A percentile compares a stretch with the other conserved stretches of the same genome.
phyloP scores from a whole-genome alignment of 2,113 vertebrate genomes.

The Anser cygnoides region DNA sequence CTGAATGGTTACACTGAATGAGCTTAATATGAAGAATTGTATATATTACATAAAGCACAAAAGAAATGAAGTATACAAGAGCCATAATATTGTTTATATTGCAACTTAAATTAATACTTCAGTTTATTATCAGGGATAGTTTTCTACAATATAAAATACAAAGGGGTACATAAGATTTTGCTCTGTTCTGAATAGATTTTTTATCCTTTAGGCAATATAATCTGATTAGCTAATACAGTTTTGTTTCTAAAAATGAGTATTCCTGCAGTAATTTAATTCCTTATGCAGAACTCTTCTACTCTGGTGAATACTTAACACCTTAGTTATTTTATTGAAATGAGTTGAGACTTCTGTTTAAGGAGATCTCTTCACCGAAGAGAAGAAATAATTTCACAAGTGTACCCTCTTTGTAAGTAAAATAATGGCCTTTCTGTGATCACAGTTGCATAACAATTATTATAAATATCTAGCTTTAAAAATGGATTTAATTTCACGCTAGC shows the following conservation, averaged over 20 bases:
- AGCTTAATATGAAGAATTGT: conserved; percentile 45
- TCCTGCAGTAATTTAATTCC: background rate
- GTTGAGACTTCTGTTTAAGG: background rate
- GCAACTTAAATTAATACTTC: conserved; percentile 24
- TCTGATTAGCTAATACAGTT: background rate
- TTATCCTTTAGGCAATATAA: background rate
- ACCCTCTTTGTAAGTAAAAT: background rate
- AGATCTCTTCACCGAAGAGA: background rate
- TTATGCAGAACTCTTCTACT: background rate
- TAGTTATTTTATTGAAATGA: background rate
- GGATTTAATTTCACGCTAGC: background rate
- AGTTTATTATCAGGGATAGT: background rate
- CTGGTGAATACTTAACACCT: background rate
- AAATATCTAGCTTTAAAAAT: background rate
- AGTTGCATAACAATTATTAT: background rate
- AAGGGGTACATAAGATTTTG: background rate
- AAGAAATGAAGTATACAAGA: conserved; percentile 29
- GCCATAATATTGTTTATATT: background rate
- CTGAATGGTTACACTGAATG: conserved; percentile 32
- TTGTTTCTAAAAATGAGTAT: background rate
- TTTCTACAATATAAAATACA: background rate
- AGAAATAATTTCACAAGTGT: background rate
- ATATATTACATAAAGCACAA: background rate
- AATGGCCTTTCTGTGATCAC: background rate
- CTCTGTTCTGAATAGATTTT: background rate